These are phyloP conservation scores for Drosophila sechellia DNA, from an alignment of 1,140 invertebrate genomes.

Conservation along the genomic window DNA sequence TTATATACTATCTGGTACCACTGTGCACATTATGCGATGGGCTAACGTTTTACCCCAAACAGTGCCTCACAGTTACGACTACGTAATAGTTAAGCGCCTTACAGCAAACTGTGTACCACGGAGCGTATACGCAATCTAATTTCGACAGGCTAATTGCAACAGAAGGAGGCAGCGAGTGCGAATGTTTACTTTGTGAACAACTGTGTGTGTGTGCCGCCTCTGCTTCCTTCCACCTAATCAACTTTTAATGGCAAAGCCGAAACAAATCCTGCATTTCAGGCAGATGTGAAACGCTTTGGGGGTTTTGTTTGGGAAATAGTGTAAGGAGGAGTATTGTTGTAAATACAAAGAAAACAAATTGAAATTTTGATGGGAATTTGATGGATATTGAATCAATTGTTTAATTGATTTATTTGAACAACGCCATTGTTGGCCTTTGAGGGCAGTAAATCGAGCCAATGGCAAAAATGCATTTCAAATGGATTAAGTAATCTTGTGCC, in stretches of 20 bases:
- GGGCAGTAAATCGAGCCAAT: conserved; percentile 3
- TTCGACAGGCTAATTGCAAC: conserved; percentile 70
- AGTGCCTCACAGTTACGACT: conserved; percentile 15
- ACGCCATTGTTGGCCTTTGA: background rate
- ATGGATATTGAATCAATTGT: conserved; percentile 16
- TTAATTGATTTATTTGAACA: conserved; percentile 23
- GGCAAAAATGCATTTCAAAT: conserved; percentile 18
- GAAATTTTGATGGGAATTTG: conserved; percentile 12
- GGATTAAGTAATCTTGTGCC: conserved; percentile 23
- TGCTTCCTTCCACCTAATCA: conserved; percentile 68
- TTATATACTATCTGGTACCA: background rate
- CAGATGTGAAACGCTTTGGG: background rate
- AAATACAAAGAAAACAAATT: conserved; percentile 13
- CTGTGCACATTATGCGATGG: conserved; percentile 3
- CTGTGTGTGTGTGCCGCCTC: conserved; percentile 7
- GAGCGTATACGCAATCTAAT: conserved; percentile 75
- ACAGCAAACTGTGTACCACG: conserved; percentile 60
- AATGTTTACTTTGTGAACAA: conserved; percentile 41
- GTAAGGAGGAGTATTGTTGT: background rate
- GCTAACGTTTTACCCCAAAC: conserved; percentile 24
- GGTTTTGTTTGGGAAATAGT: background rate
- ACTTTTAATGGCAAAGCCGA: conserved; percentile 65
- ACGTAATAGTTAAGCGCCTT: conserved; percentile 67
- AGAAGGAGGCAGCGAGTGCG: conserved; percentile 9
- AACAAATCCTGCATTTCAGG: conserved; percentile 39